Conservation (phyloP, 2,113 vertebrate genomes). For the Mustelus asterias region DNA sequence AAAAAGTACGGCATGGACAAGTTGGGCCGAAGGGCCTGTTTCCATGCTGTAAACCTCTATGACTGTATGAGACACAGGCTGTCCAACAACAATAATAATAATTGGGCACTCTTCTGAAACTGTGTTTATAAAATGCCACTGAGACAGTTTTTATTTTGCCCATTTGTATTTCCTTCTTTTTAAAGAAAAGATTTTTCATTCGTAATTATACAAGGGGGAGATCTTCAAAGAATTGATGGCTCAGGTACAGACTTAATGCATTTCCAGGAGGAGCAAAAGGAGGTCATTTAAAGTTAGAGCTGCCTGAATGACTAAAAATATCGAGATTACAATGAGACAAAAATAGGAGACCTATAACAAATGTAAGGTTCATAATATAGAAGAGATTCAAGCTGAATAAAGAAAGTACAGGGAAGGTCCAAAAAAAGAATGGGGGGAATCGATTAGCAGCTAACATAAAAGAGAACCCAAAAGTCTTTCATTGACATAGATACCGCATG, state of each 20-base stretch:
- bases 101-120: background rate
- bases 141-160: background rate
- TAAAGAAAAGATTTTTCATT: background rate
- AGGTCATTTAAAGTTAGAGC: background rate
- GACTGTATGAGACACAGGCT: too few relatives aligned
- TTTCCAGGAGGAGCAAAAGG: background rate
- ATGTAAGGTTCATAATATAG: too few relatives aligned
- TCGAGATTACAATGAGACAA: background rate
- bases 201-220: background rate
- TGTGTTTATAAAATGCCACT: background rate
- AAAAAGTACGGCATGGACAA: too few relatives aligned
- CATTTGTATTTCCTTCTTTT: background rate
- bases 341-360: background rate
- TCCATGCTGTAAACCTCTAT: too few relatives aligned
- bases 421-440: too few relatives aligned
- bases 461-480: too few relatives aligned
- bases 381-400: too few relatives aligned
- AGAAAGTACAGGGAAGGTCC: too few relatives aligned
- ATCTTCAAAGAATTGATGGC: background rate
- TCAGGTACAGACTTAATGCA: background rate
- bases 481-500: too few relatives aligned
- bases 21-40: too few relatives aligned
- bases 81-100: too few relatives aligned
- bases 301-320: background rate
- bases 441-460: too few relatives aligned